phyloP scores from a whole-genome alignment of 2,113 vertebrate species.

The Piaya cayana region DNA sequence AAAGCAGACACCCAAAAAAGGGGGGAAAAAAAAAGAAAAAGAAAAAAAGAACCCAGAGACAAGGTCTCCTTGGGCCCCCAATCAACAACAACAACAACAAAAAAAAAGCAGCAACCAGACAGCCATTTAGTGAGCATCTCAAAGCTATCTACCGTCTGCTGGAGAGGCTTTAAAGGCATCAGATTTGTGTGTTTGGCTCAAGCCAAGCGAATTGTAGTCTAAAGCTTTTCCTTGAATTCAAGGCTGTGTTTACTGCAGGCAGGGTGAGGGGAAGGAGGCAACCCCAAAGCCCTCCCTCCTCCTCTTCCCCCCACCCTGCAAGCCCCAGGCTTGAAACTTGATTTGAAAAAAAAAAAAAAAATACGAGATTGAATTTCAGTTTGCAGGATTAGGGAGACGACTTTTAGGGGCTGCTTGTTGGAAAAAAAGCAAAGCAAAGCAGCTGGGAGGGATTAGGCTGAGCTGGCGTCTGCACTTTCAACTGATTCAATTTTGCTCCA shows the following conservation, averaged over 20 bases:
- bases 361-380: conserved; percentile 77
- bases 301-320: conserved; percentile 58
- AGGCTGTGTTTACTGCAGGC: conserved; percentile 72
- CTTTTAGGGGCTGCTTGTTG: conserved; percentile 77
- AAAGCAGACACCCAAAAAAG: conserved; percentile 8
- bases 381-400: conserved; percentile 77
- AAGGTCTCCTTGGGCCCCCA: conserved; percentile 55
- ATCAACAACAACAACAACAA: conserved; percentile 54
- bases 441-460: conserved; percentile 78
- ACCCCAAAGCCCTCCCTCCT: conserved; percentile 60
- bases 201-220: conserved; percentile 67
- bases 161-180: conserved; percentile 66
- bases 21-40: rapidly evolving
- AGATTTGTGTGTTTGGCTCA: conserved; percentile 64
- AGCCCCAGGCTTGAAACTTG: conserved; percentile 72
- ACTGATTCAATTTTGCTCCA: conserved; percentile 75
- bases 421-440: conserved; percentile 73
- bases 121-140: conserved; percentile 68
- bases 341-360: conserved; percentile 68
- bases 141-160: conserved; percentile 66
- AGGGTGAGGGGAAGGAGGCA: conserved; percentile 39
- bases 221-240: conserved; percentile 73
- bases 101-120: conserved; percentile 57
- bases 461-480: conserved; percentile 75
- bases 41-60: conserved; percentile 40